These are phyloP conservation scores for Auanema freiburgensis DNA, from an alignment of 2,888 invertebrate genomes.

Conservation along the genomic window DNA sequence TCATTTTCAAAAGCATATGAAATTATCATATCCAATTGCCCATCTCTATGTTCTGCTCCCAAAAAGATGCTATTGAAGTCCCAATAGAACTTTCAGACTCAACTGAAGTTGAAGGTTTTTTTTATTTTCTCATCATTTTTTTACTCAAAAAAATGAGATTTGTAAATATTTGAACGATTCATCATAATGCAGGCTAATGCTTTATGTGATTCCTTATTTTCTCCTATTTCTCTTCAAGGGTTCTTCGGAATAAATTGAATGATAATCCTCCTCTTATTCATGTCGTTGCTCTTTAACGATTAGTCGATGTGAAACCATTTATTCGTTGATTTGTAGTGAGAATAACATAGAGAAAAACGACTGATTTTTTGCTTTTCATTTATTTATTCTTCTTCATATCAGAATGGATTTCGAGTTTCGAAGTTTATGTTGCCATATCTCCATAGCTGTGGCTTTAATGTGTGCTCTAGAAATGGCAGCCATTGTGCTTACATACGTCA, in stretches of 20 bases:
- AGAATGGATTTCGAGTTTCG: conserved; percentile 35
- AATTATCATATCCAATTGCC: too few relatives aligned
- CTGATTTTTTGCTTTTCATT: not conserved
- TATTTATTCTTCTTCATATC: conserved; percentile 1
- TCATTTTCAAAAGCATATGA: too few relatives aligned
- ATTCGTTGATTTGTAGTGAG: conserved; percentile 2
- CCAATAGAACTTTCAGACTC: too few relatives aligned
- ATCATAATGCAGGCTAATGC: too few relatives aligned
- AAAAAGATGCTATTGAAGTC: too few relatives aligned
- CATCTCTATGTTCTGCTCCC: too few relatives aligned
- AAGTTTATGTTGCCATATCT: conserved; percentile 43
- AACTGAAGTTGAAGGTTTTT: too few relatives aligned
- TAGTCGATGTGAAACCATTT: conserved; percentile 1
- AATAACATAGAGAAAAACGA: not conserved
- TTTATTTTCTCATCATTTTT: too few relatives aligned
- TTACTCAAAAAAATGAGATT: too few relatives aligned
- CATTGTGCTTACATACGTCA: conserved; percentile 36
- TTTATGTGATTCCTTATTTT: conserved; percentile 8
- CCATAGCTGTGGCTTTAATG: conserved; percentile 36
- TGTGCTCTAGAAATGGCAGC: conserved; percentile 34
- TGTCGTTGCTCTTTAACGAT: not conserved
- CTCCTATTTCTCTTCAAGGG: conserved; percentile 10
- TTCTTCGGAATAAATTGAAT: conserved; percentile 18
- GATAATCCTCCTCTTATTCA: conserved; percentile 11
- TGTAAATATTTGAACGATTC: too few relatives aligned